Conservation (phyloP, 2,113 vertebrate genomes). For the Enhydra lutris region DNA sequence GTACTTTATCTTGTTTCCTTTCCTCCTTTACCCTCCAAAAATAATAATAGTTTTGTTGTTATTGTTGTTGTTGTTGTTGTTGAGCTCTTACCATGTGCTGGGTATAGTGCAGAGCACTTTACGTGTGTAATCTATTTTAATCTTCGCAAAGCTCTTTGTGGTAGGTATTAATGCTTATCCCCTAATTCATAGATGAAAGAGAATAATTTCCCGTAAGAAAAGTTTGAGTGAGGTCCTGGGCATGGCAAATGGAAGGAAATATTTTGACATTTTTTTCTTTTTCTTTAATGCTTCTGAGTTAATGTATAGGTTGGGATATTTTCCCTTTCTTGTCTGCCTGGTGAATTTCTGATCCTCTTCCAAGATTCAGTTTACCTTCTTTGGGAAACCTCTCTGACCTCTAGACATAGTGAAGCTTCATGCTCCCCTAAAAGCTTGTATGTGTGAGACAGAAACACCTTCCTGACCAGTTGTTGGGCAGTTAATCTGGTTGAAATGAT, state of each 20-base stretch:
- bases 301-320: not conserved
- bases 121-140: not conserved
- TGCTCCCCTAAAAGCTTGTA: not conserved
- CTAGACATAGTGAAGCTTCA: not conserved
- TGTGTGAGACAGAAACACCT: not conserved
- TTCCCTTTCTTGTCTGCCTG: not conserved
- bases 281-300: conserved; percentile 17
- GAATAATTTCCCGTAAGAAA: not conserved
- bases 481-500: conserved; percentile 10
- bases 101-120: not conserved
- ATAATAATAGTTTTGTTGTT: not conserved
- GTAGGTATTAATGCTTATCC: not conserved
- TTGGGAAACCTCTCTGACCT: not conserved
- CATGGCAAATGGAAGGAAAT: conserved; percentile 1
- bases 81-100: not conserved
- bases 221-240: not conserved
- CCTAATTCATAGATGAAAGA: not conserved
- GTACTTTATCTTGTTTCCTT: not conserved
- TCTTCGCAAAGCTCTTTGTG: conserved; percentile 4
- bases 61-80: not conserved
- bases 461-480: not conserved
- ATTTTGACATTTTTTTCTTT: conserved; percentile 36
- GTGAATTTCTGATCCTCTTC: conserved; percentile 33
- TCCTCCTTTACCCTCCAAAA: not conserved
- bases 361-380: conserved; percentile 31